phyloP scores from a whole-genome alignment of 2,797 vertebrate species.

The Cottoperca gobio region DNA sequence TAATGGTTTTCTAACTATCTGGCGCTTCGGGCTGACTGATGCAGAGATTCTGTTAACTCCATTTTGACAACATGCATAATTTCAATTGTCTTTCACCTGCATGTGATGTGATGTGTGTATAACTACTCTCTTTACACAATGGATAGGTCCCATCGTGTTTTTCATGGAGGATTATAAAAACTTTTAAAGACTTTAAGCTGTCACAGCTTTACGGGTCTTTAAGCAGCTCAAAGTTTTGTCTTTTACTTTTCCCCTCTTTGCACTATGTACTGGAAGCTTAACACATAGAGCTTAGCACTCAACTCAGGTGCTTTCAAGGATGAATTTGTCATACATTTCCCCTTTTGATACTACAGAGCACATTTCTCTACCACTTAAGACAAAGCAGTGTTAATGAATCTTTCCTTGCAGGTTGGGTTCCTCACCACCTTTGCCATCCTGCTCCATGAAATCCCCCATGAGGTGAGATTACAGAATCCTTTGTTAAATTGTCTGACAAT shows the following conservation, averaged over 20 bases:
- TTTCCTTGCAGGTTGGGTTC: slow-evolving; percentile 90
- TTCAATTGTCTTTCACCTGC: neutral
- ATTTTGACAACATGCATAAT: neutral
- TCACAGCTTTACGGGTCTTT: neutral
- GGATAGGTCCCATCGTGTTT: neutral
- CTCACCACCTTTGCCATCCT: slow-evolving; percentile 97
- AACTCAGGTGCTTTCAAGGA: neutral
- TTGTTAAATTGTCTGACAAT: neutral
- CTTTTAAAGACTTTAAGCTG: neutral
- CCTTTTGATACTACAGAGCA: neutral
- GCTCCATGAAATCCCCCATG: slow-evolving; percentile 98
- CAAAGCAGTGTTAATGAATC: slow-evolving; percentile 16
- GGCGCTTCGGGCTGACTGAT: neutral
- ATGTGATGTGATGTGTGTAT: neutral
- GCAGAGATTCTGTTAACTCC: neutral
- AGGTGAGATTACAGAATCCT: slow-evolving; percentile 85
- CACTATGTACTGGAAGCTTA: neutral
- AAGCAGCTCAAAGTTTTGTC: neutral
- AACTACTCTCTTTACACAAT: neutral
- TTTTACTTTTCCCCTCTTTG: slow-evolving; percentile 4
- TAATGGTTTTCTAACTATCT: too few species aligned
- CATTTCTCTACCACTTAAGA: neutral
- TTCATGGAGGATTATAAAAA: neutral
- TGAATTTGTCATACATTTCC: neutral
- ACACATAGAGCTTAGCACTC: neutral